Evolutionary conservation across 35 echinoderm and acorn worm species (phyloP).

Genomic region (Apostichopus japonicus): DNA sequence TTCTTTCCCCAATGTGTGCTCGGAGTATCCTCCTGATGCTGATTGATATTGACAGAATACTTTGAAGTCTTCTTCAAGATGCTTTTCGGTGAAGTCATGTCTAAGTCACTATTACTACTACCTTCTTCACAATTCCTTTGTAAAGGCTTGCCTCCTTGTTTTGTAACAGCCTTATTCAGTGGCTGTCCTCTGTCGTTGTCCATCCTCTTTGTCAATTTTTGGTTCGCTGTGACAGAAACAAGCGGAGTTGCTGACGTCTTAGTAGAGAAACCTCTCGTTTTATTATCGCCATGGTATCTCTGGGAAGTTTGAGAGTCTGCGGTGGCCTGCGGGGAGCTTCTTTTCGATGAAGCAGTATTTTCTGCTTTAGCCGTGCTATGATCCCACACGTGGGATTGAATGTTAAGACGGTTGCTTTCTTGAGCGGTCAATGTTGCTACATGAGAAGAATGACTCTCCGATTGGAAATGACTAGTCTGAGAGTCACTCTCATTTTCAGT

Average conservation of each 20-base stretch:
- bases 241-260: slow-evolving; percentile 81
- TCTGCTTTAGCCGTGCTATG: not conserved
- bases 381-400: not conserved
- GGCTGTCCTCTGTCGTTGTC: not conserved
- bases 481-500: not conserved
- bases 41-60: not conserved
- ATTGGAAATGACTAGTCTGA: not conserved
- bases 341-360: slow-evolving; percentile 7
- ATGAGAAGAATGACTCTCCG: not conserved
- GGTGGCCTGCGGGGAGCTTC: not conserved
- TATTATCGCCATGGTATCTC: slow-evolving; percentile 21
- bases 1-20: slow-evolving; percentile 34
- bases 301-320: not conserved
- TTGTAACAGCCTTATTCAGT: not conserved
- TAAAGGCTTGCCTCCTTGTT: not conserved
- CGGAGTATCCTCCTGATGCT: not conserved
- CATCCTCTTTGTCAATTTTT: not conserved
- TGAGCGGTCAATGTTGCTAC: not conserved
- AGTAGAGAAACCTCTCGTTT: slow-evolving; percentile 59
- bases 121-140: not conserved
- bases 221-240: slow-evolving; percentile 10
- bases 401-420: not conserved
- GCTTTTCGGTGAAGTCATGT: slow-evolving; percentile 53
- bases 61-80: slow-evolving; percentile 69
- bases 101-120: not conserved